These are phyloP conservation scores for Ochropleura leucogaster DNA, from an alignment of 2,888 invertebrate species.

Conservation along the genomic window DNA sequence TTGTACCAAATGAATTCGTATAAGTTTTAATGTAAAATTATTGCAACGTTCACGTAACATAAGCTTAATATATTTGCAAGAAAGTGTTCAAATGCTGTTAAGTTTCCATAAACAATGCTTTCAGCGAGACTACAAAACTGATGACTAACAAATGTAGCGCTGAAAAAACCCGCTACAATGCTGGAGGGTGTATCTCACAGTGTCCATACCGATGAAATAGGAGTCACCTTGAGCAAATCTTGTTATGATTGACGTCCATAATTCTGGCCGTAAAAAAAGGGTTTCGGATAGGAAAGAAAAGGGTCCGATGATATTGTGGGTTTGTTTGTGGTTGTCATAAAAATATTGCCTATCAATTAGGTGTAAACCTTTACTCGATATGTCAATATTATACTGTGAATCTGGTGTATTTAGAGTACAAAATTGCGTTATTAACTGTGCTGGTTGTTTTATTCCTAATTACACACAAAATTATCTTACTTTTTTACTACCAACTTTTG, in stretches of 20 bases:
- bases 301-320: constrained; percentile 1
- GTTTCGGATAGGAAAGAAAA: constrained; percentile 3
- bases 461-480: no score
- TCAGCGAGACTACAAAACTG: background rate
- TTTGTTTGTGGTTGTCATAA: constrained; percentile 6
- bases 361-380: background rate
- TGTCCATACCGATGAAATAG: background rate
- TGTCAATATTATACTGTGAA: background rate
- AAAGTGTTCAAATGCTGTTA: background rate
- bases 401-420: background rate
- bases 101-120: background rate
- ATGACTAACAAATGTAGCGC: background rate
- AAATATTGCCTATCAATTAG: constrained; percentile 17
- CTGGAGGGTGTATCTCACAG: background rate
- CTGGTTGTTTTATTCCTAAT: no score
- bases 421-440: no score
- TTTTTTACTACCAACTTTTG: background rate
- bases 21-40: background rate
- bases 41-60: background rate
- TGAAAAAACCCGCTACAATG: background rate
- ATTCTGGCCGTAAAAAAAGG: constrained; percentile 2
- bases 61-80: background rate
- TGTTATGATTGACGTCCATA: constrained; percentile 4
- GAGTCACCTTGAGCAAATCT: background rate
- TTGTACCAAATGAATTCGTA: background rate